Conservation (phyloP, 2,797 vertebrate genomes). For the Orestias chungarensis region DNA sequence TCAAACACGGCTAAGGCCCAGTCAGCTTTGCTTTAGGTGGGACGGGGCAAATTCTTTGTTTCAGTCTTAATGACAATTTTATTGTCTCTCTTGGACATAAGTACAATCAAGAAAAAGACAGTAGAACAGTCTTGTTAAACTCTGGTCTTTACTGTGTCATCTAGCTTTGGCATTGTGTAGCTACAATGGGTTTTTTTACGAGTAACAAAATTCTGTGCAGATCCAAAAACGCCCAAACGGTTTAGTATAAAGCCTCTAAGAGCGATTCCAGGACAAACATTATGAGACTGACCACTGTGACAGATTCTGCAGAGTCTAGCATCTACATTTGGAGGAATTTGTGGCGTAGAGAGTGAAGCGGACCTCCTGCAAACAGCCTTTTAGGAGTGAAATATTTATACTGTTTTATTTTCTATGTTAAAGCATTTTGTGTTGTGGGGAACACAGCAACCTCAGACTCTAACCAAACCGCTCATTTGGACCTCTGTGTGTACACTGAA, state of each 20-base stretch:
- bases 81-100: too few species aligned
- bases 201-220: background rate
- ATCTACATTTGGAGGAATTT: background rate
- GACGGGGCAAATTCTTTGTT: too few species aligned
- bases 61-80: too few species aligned
- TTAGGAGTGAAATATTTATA: background rate
- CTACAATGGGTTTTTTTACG: background rate
- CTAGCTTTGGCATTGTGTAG: background rate
- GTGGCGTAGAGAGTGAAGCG: background rate
- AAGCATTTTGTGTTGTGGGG: background rate
- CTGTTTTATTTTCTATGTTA: background rate
- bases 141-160: background rate
- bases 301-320: background rate
- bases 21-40: too few species aligned
- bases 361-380: background rate
- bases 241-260: background rate
- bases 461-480: background rate
- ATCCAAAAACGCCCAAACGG: background rate
- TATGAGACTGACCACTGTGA: background rate
- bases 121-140: background rate
- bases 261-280: background rate
- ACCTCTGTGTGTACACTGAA: background rate
- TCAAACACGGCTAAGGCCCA: too few species aligned
- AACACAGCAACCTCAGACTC: background rate
- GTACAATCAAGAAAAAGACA: too few species aligned